Percentiles rank a stretch among this genome's conserved stretches.
These are phyloP conservation scores for Aleiodes alternator DNA, from an alignment of 2,888 invertebrate species.

Conservation along the genomic window DNA sequence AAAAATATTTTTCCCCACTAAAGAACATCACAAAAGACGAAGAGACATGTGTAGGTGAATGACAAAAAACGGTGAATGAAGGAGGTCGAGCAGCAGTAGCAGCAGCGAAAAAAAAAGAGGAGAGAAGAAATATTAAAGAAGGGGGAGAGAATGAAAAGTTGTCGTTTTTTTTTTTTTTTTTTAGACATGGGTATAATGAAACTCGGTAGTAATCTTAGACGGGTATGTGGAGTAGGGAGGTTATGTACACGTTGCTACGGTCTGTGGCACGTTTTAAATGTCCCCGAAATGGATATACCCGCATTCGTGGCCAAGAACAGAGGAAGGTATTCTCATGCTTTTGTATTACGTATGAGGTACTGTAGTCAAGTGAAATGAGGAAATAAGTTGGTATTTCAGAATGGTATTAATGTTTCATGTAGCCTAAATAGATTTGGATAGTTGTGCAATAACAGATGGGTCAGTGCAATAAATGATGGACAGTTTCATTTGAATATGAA, in stretches of 20 bases:
- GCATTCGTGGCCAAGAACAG: constrained; percentile 45
- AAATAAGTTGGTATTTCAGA: neutral
- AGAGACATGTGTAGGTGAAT: constrained; percentile 9
- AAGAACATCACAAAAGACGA: constrained; percentile 41
- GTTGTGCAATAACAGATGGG: too few species aligned
- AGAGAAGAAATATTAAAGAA: constrained; percentile 7
- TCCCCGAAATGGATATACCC: constrained; percentile 69
- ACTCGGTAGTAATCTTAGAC: constrained; percentile 70
- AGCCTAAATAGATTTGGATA: too few species aligned
- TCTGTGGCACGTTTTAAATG: constrained; percentile 67
- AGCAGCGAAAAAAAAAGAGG: constrained; percentile 14
- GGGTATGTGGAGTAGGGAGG: constrained; percentile 49
- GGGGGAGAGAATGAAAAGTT: constrained; percentile 32
- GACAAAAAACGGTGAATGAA: constrained; percentile 3
- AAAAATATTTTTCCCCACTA: constrained; percentile 26
- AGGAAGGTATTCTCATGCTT: constrained; percentile 14
- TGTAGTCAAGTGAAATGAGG: constrained; percentile 4
- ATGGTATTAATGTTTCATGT: neutral
- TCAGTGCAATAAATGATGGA: too few species aligned
- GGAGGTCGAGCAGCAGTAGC: constrained; percentile 10
- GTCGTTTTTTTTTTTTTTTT: constrained; percentile 56
- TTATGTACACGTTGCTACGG: constrained; percentile 56
- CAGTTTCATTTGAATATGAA: too few species aligned
- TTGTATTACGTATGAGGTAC: constrained; percentile 18
- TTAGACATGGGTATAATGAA: constrained; percentile 63